Conservation (phyloP, 2,797 vertebrate species). For the Muscicapa comitata region DNA sequence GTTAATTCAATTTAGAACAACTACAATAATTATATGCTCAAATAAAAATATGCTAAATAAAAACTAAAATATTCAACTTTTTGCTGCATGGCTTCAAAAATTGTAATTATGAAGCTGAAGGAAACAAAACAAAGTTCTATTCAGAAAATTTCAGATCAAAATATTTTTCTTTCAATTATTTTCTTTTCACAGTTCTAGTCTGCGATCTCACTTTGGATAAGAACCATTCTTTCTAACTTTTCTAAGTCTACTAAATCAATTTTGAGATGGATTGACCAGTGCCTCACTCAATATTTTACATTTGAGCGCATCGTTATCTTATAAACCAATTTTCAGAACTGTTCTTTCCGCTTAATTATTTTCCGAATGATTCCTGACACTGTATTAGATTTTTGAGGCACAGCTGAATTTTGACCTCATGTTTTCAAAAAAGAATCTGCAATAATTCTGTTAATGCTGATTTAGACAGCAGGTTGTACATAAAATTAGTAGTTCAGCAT, state of each 20-base stretch:
- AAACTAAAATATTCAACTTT: background rate
- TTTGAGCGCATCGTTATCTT: background rate
- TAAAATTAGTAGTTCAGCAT: background rate
- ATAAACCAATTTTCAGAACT: background rate
- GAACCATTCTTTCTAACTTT: background rate
- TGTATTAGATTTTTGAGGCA: background rate
- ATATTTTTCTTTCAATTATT: background rate
- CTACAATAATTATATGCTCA: background rate
- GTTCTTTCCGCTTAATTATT: background rate
- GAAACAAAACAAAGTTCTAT: background rate
- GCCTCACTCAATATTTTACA: background rate
- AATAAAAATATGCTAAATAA: background rate
- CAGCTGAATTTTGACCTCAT: background rate
- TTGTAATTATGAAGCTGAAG: background rate
- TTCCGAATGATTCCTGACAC: background rate
- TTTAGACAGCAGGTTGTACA: background rate
- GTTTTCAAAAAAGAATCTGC: background rate
- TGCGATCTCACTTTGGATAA: background rate
- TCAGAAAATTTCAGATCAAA: background rate
- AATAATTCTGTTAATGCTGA: background rate
- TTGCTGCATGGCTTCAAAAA: background rate
- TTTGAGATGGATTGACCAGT: background rate
- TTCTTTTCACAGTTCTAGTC: background rate
- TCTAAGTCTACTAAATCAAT: background rate
- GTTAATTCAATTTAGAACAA: background rate